Evolutionary conservation across 2,797 vertebrate species (phyloP), one percentile per base, ranked within the genome.

Genomic region (Tarsius wallacei): DNA sequence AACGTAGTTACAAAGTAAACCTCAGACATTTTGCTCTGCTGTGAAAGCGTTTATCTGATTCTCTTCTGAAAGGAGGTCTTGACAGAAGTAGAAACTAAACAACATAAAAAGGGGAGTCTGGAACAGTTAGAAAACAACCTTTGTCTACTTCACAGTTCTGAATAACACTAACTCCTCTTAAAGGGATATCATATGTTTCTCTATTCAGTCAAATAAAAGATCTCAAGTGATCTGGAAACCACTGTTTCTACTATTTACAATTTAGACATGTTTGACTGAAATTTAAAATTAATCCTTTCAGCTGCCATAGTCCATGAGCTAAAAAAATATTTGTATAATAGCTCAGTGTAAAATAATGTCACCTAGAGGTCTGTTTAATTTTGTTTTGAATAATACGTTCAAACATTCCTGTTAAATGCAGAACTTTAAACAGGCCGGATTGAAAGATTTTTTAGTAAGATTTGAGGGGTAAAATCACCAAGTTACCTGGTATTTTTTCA

Each of bases 261-360:
- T 93, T 95, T 96, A 97, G 70, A 97, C 61, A 90, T 85, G 82
- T 96, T 95, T 96, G 96, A 86, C 90, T 93, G 73, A 97, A 96
- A 97, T 88, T 96, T 96, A 95, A 94, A 96, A 97, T 96, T 94
- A 96, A 97, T 97, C 73, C 91, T 95, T 96, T 94, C 64, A 70
- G 73, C 86, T 96, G 47, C 84, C 74, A 87, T 89, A 87, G 68
- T 94, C 78, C 28, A 74, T 90, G 76, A 93, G 36, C 91, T 96
- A 87, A 97, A 96, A 95, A 96, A 88, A 93, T 93, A 95, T 94
- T 93, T 97, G 82, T 93, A 42, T 93, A 96, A 92, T 94, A 95
- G 88, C 81, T 93, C 92, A 57, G 31, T 84, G 53, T 95, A 97
- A 97, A 97, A 97, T 93, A 97, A 90, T 12, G 26, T 97, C 73